A percentile compares a stretch with the other conserved stretches of the same genome.
These are phyloP conservation scores for Pithecia hirsuta DNA, from an alignment of 2,797 vertebrate species.

Conservation along the genomic window DNA sequence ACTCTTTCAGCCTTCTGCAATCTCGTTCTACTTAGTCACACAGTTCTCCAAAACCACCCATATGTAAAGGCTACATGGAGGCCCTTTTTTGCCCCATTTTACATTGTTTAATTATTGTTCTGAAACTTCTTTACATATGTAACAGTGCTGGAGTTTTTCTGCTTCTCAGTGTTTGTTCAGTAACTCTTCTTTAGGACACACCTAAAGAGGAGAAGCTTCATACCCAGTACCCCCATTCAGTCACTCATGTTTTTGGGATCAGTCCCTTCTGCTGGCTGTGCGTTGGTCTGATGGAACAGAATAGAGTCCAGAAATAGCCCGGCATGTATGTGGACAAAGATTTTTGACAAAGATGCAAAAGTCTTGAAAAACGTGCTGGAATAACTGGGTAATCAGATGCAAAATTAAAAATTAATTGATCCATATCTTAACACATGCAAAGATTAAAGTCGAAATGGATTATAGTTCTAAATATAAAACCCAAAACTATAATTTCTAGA, in stretches of 20 bases:
- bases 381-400: neutral
- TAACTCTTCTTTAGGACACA: neutral
- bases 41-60: neutral
- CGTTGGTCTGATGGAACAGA: neutral
- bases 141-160: neutral
- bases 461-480: neutral
- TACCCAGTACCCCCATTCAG: neutral
- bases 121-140: neutral
- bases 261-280: neutral
- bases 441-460: neutral
- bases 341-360: neutral
- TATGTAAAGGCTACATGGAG: neutral
- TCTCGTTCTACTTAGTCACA: neutral
- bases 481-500: neutral
- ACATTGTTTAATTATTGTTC: neutral
- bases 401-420: neutral
- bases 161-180: neutral
- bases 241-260: neutral
- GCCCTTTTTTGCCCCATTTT: neutral
- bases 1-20: neutral
- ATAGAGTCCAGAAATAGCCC: neutral
- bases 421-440: neutral
- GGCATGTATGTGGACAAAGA: neutral
- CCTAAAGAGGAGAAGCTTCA: neutral
- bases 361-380: neutral